Evolutionary conservation across 2,113 vertebrate species (phyloP), one percentile per base, ranked within the genome.

Genomic region (Periophthalmus modestus): DNA sequence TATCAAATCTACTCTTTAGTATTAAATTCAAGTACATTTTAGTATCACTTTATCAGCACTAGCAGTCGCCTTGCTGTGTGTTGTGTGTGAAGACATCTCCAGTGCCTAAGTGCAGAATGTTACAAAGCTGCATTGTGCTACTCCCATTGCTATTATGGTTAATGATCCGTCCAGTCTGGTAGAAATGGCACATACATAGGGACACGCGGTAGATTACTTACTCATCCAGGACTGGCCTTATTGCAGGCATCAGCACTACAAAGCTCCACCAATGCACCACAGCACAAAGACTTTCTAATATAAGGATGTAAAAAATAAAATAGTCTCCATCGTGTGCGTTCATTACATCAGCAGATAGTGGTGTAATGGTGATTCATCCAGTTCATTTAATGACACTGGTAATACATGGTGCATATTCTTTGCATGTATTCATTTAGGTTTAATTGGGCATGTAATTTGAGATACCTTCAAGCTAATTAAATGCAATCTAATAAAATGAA

Each of bases 81-180:
- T 28, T 67, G 58, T 54, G 24, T 78, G 71, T 79, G 39, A 66
- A 77, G 80, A 80, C 68, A 74, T 83, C 28, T 74, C 48, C 21
- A 75, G 69, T 71, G 87, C 89, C 87, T 81, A 92, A 94, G 92
- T 92, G 91, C 91, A 91, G 91, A 94, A 93, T 93, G 94, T 91
- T 92, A 89, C 93, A 91, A 91, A 93, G 92, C 92, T 93, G 92
- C 91, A 93, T 84, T 79, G 68, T 74, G 85, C 91, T 91, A 93
- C 94, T 92, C 94, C 93, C 90, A 90, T 91, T 93, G 94, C 95
- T 95, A 94, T 96, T 95, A 95, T 93, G 94, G 95, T 95, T 96
- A 97, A 97, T 96, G 96, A 96, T 92, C 94, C 95, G 81, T 97
- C 94, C 95, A 94, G 96, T 94, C 94, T 95, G 95, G 95, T 94